phyloP scores from a whole-genome alignment of 2,888 invertebrate species.

The Aspidiotus destructor region DNA sequence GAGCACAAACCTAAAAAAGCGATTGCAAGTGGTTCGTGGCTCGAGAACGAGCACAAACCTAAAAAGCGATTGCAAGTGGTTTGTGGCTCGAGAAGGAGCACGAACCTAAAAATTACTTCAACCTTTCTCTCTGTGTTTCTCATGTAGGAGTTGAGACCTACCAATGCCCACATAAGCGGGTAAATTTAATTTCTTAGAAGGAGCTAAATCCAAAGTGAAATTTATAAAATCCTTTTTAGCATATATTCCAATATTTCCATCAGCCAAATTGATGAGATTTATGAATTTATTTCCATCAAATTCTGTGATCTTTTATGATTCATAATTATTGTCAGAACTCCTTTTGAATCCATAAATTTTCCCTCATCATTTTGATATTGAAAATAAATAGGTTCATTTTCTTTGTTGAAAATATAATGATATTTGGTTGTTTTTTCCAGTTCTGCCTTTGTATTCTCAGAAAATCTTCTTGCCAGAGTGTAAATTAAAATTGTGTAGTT shows the following conservation, averaged over 20 bases:
- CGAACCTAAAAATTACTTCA: no score
- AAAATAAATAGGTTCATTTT: neutral
- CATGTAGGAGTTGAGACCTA: no score
- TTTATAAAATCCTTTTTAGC: neutral
- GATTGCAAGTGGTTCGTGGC: no score
- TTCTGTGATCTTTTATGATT: neutral
- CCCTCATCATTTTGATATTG: neutral
- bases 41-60: no score
- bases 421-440: neutral
- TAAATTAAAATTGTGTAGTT: neutral
- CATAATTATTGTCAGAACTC: neutral
- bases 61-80: no score
- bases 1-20: no score
- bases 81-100: no score
- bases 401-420: neutral
- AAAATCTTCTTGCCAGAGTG: neutral
- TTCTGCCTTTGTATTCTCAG: neutral
- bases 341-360: neutral
- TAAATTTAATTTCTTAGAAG: neutral
- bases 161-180: no score
- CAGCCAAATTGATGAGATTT: neutral
- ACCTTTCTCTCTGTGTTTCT: no score
- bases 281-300: neutral
- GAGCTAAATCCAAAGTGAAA: neutral
- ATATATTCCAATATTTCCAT: neutral